Evolutionary conservation across 1,140 invertebrate genomes (phyloP), one percentile per base, ranked within the genome.

Genomic region (Reticulitermes speratus): DNA sequence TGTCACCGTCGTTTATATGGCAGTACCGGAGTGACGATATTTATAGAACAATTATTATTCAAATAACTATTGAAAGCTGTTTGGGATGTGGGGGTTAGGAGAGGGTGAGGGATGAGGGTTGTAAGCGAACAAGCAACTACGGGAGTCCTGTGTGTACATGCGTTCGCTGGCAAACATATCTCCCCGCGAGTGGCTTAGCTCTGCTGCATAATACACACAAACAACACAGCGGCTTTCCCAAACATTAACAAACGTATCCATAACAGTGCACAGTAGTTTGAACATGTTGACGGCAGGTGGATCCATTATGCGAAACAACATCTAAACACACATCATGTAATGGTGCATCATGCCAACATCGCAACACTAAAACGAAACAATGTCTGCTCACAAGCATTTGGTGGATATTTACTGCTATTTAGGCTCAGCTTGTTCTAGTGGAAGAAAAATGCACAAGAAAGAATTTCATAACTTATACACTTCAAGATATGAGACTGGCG

Each of bases 81-180:
- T 59, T 1, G 14, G 55, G 21, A 5, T 38, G 38, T 38, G 55
- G 55, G 55, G 59, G 59, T 65, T 25, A 23, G 59, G 16, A 65
- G 59, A 65, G 59, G 19, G 1, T 30, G 25, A 2, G 65, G 65
- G 65, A 9, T 75, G 65, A 25, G 65, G 65, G n/a, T 75, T 75
- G 65, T 75, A 30, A 75, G 65, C 65, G 65, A n/a, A 30, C 65
- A 75, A 75, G 65, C 65, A 75, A 75, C 25, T 75, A 75, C 65
- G 1, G 59, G 0, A 65, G 9, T 9, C 9, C 45, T 9, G 9
- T 65, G 21, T 65, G 59, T 65, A 65, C 25, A 65, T 16, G 59
- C 59, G 12, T 65, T 8, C 59, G 8, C 16, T 65, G 59, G 59
- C 25, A 65, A 65, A 65, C 59, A 65, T 21, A 8, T 65, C 59